Base-by-base conservation (phyloP, 1,140 invertebrate genomes). In the Heterodera schachtii region DNA sequence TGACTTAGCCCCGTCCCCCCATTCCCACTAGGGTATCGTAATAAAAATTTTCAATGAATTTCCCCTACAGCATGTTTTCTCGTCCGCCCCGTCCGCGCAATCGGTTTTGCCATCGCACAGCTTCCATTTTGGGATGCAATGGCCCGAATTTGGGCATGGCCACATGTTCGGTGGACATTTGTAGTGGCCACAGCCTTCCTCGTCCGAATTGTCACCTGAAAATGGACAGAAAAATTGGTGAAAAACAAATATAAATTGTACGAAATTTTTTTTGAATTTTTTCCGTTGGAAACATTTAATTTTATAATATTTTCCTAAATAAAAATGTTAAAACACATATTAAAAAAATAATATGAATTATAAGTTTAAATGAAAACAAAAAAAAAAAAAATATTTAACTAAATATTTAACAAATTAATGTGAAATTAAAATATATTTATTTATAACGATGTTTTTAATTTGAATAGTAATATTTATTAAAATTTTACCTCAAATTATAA, bases 161-260 rank as follows among this genome's bases (percentile, higher is more conserved):
- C 95, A 97, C 91, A 96, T 96, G 84, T 95, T 94, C 81, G 94
- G 94, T 11, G 95, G 94, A 91, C 96, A 98, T 19, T 94, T 93
- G 71, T 95, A 94, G 31, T 93, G 87, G 81, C 91, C 95, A 90
- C 96, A 97, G 90, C 95, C 95, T 74, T 93, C 93, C 90, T 98
- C 96, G 89, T 97, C 96, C 7, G 91, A 91, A 57, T 90, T 90
- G 83, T 92, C 92, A 2, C 89, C 90, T 83, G 90, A 91, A 85
- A 91, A 90, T 31, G 31, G 1, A 31, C 31, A 31, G 31, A 31
- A 31, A 31, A 31, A 31, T 31, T 31, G 1, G 31, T n/a, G 31
- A 31, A 31, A 13, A 79, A 75, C 89, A 49, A 49, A 16, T 78
- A 75, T 88, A 83, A 89, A 89, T 80, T 80, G 9, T 57, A n/a